Base-by-base conservation (phyloP, 2,888 invertebrate species). In the Hymenopus coronatus region DNA sequence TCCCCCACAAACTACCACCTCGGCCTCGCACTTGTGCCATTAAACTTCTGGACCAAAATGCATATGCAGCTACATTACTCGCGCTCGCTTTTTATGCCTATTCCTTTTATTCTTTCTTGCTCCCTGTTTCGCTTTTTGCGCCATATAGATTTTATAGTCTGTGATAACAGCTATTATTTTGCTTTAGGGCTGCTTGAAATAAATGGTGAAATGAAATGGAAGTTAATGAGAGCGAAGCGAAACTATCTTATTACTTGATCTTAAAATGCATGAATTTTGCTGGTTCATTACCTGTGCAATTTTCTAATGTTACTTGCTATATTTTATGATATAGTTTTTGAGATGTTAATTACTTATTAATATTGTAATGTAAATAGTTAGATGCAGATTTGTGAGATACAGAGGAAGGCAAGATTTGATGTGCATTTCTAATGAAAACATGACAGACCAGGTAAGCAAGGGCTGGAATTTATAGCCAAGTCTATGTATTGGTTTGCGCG, bases 141-240 rank as follows among this genome's bases (percentile, higher is more conserved):
- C 83, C 83, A 12, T 84, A 33, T 33, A 84, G 84, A 20, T 70
- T 84, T 84, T 84, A 84, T 84, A 84, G 84, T 30, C 84, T 7
- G 25, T 84, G 84, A 84, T 84, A 84, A 84, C 84, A 84, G 84
- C 84, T 28, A 84, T 84, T 84, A 84, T 84, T 84, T 84, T 30
- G 2, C 30, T 28, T 84, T 28, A 20, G 33, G 84, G 54, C 20
- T 70, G 20, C 25, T 20, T 12, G 40, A 70, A 70, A 70, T 20
- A 20, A 70, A 70, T 6, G 84, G 14, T 28, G 30, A 33, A 84
- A 84, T 33, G 54, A 70, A 70, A 0, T 25, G 25, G 54, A 70
- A 0, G 54, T 20, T 15, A 70, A 70, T 25, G 15, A 25, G 54
- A 70, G 54, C 25, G 4, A 70, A 15, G 3, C 54, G 6, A 20